These are phyloP conservation scores for Ptilodon capucinus DNA, from an alignment of 2,888 invertebrate genomes.

Conservation along the genomic window DNA sequence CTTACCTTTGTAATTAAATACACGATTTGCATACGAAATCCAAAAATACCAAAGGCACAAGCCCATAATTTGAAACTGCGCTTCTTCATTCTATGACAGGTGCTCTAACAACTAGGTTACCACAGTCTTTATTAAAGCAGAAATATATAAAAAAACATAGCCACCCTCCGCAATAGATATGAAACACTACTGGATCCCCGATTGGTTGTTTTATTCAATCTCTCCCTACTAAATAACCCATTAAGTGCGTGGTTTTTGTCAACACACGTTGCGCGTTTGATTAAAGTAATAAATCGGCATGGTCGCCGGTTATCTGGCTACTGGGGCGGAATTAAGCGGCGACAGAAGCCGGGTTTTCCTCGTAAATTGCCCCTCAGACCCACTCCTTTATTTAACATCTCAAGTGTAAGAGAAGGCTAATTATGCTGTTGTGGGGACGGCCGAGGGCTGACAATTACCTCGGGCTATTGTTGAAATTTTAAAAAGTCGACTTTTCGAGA, in stretches of 20 bases:
- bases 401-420: conserved; percentile 36
- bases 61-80: no score
- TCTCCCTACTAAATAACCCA: conserved; percentile 43
- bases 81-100: no score
- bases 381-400: conserved; percentile 45
- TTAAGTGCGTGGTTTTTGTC: conserved; percentile 66
- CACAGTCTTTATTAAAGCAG: background rate
- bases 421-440: conserved; percentile 32
- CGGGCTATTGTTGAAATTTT: conserved; percentile 4
- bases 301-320: conserved; percentile 61
- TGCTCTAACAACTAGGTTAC: no score
- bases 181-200: conserved; percentile 4
- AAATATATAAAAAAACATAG: background rate
- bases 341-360: conserved; percentile 57
- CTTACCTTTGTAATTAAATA: no score
- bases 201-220: conserved; percentile 16
- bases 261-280: conserved; percentile 68
- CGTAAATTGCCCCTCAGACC: conserved; percentile 68
- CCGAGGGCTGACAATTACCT: conserved; percentile 22
- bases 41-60: no score
- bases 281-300: conserved; percentile 73
- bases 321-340: conserved; percentile 63
- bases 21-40: no score
- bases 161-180: background rate
- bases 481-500: background rate